These are phyloP conservation scores for Tachina lurida DNA, from an alignment of 2,888 invertebrate species.

Conservation along the genomic window DNA sequence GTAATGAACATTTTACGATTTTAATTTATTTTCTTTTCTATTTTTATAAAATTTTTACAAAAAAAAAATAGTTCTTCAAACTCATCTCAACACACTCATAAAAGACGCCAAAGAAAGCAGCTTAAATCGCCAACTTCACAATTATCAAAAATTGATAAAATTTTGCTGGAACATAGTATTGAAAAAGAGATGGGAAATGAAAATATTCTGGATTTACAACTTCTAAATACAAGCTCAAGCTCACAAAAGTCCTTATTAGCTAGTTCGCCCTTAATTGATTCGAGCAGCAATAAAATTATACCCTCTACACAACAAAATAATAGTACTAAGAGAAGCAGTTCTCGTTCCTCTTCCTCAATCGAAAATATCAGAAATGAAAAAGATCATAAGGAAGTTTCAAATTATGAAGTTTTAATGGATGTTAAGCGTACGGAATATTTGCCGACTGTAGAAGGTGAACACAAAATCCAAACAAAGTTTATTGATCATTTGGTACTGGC, in stretches of 20 bases:
- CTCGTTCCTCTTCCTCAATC: constrained; percentile 3
- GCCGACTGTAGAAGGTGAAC: constrained; percentile 68
- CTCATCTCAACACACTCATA: constrained; percentile 29
- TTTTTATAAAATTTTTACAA: constrained; percentile 10
- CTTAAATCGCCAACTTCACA: constrained; percentile 71
- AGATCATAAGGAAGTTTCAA: constrained; percentile 39
- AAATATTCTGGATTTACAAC: constrained; percentile 71
- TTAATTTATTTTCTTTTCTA: neutral
- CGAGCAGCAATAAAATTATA: constrained; percentile 30
- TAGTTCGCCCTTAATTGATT: constrained; percentile 26
- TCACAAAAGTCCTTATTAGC: constrained; percentile 43
- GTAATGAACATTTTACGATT: neutral
- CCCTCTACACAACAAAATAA: constrained; percentile 38
- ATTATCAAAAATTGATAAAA: constrained; percentile 71
- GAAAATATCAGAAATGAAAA: constrained; percentile 49
- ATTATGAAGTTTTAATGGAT: constrained; percentile 49
- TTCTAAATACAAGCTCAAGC: constrained; percentile 60
- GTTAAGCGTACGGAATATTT: constrained; percentile 57
- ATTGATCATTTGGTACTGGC: constrained; percentile 77
- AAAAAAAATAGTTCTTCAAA: constrained; percentile 29
- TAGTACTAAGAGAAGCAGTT: neutral
- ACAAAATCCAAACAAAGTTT: constrained; percentile 71
- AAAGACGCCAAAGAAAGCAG: constrained; percentile 51
- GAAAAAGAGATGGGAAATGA: constrained; percentile 70
- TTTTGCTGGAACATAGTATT: constrained; percentile 64